These are phyloP conservation scores for Petrocephalus zakoni DNA, from an alignment of 2,113 vertebrate species.

Conservation along the genomic window DNA sequence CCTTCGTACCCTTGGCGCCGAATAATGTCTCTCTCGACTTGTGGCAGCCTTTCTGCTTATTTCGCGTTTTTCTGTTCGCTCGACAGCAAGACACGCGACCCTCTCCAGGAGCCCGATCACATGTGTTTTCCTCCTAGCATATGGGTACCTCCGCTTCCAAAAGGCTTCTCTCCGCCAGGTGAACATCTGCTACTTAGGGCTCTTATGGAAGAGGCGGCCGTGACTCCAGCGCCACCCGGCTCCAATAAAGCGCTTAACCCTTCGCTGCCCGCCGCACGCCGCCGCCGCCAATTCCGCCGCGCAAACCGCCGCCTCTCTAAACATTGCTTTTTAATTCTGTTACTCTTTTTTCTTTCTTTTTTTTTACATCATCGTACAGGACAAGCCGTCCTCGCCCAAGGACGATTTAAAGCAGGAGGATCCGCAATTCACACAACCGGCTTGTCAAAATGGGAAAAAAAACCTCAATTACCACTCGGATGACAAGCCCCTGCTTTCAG, in stretches of 20 bases:
- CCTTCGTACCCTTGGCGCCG: not conserved
- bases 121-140: slow-evolving; percentile 29
- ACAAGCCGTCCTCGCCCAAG: slow-evolving; percentile 18
- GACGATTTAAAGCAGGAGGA: slow-evolving; percentile 3
- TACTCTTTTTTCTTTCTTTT: not conserved
- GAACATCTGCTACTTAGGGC: slow-evolving; percentile 64
- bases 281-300: not conserved
- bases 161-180: slow-evolving; percentile 60
- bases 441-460: slow-evolving; percentile 12
- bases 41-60: slow-evolving; percentile 7
- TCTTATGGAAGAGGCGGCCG: slow-evolving; percentile 53
- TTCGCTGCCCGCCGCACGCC: slow-evolving; percentile 27
- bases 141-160: slow-evolving; percentile 39
- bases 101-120: slow-evolving; percentile 26
- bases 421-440: slow-evolving; percentile 11
- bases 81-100: slow-evolving; percentile 13
- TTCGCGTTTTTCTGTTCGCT: slow-evolving; percentile 1
- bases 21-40: not conserved
- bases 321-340: slow-evolving; percentile 2
- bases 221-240: slow-evolving; percentile 40
- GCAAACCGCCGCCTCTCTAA: not conserved
- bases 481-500: slow-evolving; percentile 17
- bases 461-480: slow-evolving; percentile 23
- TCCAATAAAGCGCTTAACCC: slow-evolving; percentile 49
- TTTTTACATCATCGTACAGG: not conserved